Conservation (phyloP, 2,113 vertebrate genomes). For the Hydrolagus affinis region DNA sequence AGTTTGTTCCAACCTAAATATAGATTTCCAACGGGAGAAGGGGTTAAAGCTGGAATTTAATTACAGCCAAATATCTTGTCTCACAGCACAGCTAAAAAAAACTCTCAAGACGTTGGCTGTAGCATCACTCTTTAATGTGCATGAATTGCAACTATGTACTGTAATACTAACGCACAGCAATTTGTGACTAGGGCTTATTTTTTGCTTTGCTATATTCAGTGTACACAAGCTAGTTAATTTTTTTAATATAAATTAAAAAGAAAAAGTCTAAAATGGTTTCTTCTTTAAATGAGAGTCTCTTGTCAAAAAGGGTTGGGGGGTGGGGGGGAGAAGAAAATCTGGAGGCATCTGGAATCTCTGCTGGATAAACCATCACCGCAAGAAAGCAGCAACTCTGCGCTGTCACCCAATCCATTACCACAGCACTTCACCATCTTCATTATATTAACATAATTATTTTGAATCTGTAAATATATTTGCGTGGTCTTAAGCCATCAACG, state of each 20-base stretch:
- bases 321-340: background rate
- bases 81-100: background rate
- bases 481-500: conserved; percentile 33
- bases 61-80: background rate
- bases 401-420: conserved; percentile 33
- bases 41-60: background rate
- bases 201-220: background rate
- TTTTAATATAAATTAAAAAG: background rate
- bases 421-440: conserved; percentile 25
- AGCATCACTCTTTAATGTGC: background rate
- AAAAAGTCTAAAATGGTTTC: background rate
- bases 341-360: conserved; percentile 28
- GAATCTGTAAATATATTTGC: conserved; percentile 32
- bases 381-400: conserved; percentile 14
- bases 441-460: conserved; percentile 32
- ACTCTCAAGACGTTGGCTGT: background rate
- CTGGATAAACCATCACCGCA: conserved; percentile 26
- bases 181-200: background rate
- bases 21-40: background rate
- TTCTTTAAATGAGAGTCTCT: background rate
- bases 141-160: background rate
- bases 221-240: background rate
- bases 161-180: background rate
- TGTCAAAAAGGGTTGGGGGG: background rate
- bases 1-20: conserved; percentile 7